Evolutionary conservation across 2,797 vertebrate genomes (phyloP).

Genomic region (Gobio occitaniae): DNA sequence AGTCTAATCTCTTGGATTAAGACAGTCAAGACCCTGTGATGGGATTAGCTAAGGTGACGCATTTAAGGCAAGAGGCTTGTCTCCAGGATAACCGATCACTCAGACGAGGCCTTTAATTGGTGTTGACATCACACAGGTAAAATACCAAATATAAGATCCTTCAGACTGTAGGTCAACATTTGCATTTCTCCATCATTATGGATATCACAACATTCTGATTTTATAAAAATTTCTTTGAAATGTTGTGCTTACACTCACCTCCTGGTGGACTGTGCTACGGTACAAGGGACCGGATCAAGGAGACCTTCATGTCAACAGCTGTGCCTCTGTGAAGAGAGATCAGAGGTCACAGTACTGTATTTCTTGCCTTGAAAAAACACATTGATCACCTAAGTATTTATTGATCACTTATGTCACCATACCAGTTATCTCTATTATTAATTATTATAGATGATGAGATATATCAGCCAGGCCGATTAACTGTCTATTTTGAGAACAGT

Average conservation of each 20-base stretch:
- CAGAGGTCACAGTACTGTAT: not conserved
- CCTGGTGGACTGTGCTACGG: not conserved
- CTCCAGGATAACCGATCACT: constrained; percentile 8
- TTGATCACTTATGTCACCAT: not conserved
- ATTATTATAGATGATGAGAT: not conserved
- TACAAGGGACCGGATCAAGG: not conserved
- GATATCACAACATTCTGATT: not conserved
- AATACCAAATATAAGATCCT: constrained; percentile 3
- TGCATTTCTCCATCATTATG: not conserved
- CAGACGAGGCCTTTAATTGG: constrained; percentile 22
- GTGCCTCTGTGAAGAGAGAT: not conserved
- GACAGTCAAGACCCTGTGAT: constrained; percentile 37
- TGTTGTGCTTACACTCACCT: not conserved
- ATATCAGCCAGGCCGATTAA: not conserved
- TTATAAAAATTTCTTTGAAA: not conserved
- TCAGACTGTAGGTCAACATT: constrained; percentile 1
- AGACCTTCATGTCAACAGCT: not conserved
- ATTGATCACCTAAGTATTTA: not conserved
- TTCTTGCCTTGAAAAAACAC: not conserved
- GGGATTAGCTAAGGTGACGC: constrained; percentile 36
- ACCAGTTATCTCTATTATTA: no score
- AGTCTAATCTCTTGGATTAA: constrained; percentile 40
- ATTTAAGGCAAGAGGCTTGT: constrained; percentile 25
- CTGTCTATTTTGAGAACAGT: not conserved
- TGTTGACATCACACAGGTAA: not conserved